Base-by-base conservation (phyloP, 2,797 vertebrate species). In the Pelodytes ibericus region DNA sequence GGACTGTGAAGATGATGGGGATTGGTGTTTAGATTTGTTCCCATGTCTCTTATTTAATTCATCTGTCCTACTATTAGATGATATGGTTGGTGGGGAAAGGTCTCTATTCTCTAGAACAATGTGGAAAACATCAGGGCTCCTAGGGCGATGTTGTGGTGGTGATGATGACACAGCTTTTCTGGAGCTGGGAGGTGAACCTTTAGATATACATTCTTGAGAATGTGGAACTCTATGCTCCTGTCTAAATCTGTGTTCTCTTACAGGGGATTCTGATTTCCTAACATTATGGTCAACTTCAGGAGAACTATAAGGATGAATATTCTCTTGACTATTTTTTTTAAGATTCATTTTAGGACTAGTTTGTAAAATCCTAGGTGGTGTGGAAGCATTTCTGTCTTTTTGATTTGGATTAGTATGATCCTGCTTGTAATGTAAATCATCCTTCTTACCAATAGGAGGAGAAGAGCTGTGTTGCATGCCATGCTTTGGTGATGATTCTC, bases 101-200 rank as follows among this genome's bases (percentile, higher is more conserved):
- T 69, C 41, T 11, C 29, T 15, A 62, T 16, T 60, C 22, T 29
- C 36, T 51, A 47, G 26, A 36, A 2, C n/a, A 49, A n/a, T 71
- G 1, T 33, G 27, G 2, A 61, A 13, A 47, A 30, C 9, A 70
- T 71, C 49, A n/a, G 25, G 25, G 22, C 25, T 76, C 29, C 44
- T 53, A 0, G 39, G 66, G 9, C 8, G 57, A 69, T 62, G 58
- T 15, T 66, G 53, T 53, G 58, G 18, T 1, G 74, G 58, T 41
- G 66, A 44, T 56, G 58, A 39, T 36, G 65, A 31, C 26, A 13
- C 30, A 20, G 24, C 31, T 20, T 53, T 75, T 13, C 66, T 70
- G 26, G 15, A 16, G 30, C 3, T 41, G 8, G 58, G 47, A 9
- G 73, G 64, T 25, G 64, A 53, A 53, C n/a, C 49, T 24, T n/a